phyloP scores from a whole-genome alignment of 2,797 vertebrate genomes.

The Trematomus bernacchii region DNA sequence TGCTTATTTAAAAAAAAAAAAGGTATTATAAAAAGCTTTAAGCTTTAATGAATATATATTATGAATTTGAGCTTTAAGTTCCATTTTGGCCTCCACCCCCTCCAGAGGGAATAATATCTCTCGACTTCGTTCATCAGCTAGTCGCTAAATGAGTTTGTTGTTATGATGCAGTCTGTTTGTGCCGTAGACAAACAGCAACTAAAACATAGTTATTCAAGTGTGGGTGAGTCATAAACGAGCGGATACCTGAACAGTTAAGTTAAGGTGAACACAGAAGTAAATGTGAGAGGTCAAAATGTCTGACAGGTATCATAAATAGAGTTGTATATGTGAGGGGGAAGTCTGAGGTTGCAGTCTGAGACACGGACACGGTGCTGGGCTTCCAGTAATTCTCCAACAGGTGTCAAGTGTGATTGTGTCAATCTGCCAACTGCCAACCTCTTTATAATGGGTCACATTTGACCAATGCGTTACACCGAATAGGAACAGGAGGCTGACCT shows the following conservation, averaged over 20 bases:
- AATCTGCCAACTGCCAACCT: not conserved
- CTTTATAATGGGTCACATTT: not conserved
- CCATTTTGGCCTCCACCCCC: not conserved
- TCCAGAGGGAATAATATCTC: too few species aligned
- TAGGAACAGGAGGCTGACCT: slow-evolving; percentile 85
- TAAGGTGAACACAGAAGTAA: slow-evolving; percentile 24
- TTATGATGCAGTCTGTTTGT: not conserved
- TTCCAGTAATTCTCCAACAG: slow-evolving; percentile 27
- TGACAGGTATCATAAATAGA: slow-evolving; percentile 40
- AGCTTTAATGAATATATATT: too few species aligned
- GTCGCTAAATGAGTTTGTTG: not conserved
- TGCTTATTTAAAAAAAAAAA: too few species aligned
- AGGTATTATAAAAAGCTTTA: too few species aligned
- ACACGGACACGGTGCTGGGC: not conserved
- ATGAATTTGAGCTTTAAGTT: too few species aligned
- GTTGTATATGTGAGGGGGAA: slow-evolving; percentile 12
- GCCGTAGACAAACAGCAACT: not conserved
- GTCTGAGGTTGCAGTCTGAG: slow-evolving; percentile 25
- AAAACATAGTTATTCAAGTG: not conserved
- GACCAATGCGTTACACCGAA: not conserved
- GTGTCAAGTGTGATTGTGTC: not conserved
- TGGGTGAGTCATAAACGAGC: not conserved
- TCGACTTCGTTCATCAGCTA: not conserved
- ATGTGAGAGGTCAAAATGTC: slow-evolving; percentile 53
- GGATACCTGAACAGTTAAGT: not conserved